Percentiles rank a stretch among this genome's conserved stretches.
phyloP scores from a whole-genome alignment of 2,888 invertebrate species.

The Phanerotoma sp. region DNA sequence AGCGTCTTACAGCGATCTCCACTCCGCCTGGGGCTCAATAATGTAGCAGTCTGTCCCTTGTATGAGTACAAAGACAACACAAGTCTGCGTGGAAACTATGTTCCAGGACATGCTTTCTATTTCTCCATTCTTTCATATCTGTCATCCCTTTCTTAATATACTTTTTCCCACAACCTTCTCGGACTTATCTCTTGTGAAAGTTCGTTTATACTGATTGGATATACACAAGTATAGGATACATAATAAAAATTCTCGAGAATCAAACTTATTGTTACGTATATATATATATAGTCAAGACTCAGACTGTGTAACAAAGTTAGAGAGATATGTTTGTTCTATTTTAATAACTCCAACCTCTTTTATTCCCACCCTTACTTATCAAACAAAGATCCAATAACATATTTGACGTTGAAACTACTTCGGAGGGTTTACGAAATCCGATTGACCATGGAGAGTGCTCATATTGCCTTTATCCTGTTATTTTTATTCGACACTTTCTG shows the following conservation, averaged over 20 bases:
- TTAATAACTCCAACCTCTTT: constrained; percentile 8
- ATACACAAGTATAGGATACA: too few relatives aligned
- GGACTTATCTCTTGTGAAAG: neutral
- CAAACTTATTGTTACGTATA: neutral
- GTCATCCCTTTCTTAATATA: neutral
- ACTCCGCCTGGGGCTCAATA: constrained; percentile 48
- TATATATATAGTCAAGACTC: too few relatives aligned
- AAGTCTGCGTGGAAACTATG: neutral
- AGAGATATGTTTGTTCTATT: neutral
- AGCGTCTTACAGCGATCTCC: constrained; percentile 49
- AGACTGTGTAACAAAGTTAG: neutral
- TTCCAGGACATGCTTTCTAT: too few relatives aligned
- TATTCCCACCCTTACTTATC: constrained; percentile 34
- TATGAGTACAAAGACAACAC: constrained; percentile 7
- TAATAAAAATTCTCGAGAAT: too few relatives aligned
- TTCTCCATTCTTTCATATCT: neutral
- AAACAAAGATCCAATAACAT: constrained; percentile 50
- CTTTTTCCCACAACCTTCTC: neutral
- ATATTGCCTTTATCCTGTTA: constrained; percentile 43
- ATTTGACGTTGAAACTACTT: constrained; percentile 43
- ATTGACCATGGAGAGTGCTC: constrained; percentile 49
- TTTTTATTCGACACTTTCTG: constrained; percentile 25
- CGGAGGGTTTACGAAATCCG: constrained; percentile 50
- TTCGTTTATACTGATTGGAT: too few relatives aligned
- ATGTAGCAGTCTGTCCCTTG: constrained; percentile 37